Conservation (phyloP, 2,113 vertebrate genomes). For the Myiozetetes cayanensis region DNA sequence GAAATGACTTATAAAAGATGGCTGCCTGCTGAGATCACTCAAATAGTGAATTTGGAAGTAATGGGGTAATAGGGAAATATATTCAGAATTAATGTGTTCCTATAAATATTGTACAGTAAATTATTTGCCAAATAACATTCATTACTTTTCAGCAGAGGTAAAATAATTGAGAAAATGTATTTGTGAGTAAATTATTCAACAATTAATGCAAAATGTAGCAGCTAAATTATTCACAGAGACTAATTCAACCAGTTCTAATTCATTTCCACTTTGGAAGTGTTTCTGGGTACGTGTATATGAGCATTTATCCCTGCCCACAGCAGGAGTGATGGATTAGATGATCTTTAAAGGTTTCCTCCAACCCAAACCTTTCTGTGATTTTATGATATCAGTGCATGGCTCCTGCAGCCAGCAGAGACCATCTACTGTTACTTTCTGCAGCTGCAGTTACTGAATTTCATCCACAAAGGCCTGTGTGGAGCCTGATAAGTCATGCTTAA, state of each 20-base stretch:
- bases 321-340: not conserved
- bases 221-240: conserved; percentile 46
- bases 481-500: not conserved
- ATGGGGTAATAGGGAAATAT: not conserved
- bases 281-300: not conserved
- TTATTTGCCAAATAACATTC: conserved; percentile 47
- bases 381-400: not conserved
- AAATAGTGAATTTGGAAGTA: not conserved
- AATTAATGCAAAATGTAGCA: conserved; percentile 21
- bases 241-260: conserved; percentile 42
- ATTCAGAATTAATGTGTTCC: not conserved
- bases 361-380: not conserved
- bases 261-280: not conserved
- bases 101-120: conserved; percentile 43
- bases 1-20: not conserved
- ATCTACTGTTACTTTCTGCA: not conserved
- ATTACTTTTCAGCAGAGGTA: conserved; percentile 25
- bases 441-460: not conserved
- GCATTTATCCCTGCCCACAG: not conserved
- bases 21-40: not conserved
- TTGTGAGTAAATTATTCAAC: conserved; percentile 56
- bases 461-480: not conserved
- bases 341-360: not conserved
- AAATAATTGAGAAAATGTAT: conserved; percentile 54
- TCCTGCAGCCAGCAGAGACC: not conserved